Percentiles rank a stretch among this genome's conserved stretches.
phyloP scores from a whole-genome alignment of 2,888 invertebrate genomes.

The Aphrophora alni region DNA sequence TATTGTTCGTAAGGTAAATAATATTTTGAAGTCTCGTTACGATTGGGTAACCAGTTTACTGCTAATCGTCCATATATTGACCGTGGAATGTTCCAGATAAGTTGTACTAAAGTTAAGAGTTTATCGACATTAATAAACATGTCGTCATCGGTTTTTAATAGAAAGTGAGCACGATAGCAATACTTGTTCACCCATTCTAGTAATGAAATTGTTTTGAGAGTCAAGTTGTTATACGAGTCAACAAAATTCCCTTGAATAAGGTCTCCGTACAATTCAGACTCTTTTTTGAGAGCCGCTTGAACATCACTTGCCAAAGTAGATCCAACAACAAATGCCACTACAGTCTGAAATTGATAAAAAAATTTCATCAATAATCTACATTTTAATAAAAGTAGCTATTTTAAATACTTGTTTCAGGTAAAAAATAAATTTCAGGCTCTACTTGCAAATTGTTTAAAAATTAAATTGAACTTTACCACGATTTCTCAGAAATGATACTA shows the following conservation, averaged over 20 bases:
- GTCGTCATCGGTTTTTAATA: slow-evolving; percentile 87
- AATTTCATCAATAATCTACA: no score
- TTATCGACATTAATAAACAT: slow-evolving; percentile 86
- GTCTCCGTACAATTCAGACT: slow-evolving; percentile 66
- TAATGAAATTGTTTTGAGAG: slow-evolving; percentile 81
- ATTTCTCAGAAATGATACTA: no score
- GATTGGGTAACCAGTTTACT: slow-evolving; percentile 83
- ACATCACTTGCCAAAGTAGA: background rate
- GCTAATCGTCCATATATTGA: slow-evolving; percentile 83
- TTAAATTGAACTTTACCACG: no score
- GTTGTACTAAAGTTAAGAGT: slow-evolving; percentile 70
- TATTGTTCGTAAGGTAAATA: slow-evolving; percentile 82
- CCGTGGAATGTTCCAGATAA: slow-evolving; percentile 65
- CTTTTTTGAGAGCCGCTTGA: background rate
- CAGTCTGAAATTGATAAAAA: background rate
- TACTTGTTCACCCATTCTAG: slow-evolving; percentile 81
- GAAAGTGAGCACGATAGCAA: slow-evolving; percentile 74
- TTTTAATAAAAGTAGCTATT: no score
- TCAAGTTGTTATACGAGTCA: slow-evolving; percentile 83
- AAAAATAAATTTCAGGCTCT: no score
- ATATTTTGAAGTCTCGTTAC: slow-evolving; percentile 86
- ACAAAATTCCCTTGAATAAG: slow-evolving; percentile 74
- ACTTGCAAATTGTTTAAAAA: no score
- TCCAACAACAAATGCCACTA: background rate
- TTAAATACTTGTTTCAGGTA: no score